Base-by-base conservation (phyloP, 2,113 vertebrate genomes). In the Indicator maculatus region DNA sequence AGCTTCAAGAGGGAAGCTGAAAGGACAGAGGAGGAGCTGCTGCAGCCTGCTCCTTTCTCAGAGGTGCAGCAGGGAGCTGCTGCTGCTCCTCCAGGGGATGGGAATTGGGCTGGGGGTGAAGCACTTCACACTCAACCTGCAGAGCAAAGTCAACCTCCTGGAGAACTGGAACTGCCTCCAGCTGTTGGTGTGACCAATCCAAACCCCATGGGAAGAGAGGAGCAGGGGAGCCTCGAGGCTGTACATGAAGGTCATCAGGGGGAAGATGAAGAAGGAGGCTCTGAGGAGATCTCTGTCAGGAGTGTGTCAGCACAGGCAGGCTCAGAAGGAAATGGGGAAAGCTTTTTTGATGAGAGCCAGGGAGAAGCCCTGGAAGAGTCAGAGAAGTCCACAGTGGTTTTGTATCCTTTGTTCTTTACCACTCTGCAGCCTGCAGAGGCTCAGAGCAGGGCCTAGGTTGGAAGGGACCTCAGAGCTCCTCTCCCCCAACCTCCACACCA, bases 371-470 rank as follows among this genome's bases (percentile, higher is more conserved):
- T 20, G 12, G 83, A 86, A 47, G 70, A 58, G 36, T 73, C 93
- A 11, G 88, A 84, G 31, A 63, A 83, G 12, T 82, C 97, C 41
- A 27, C 52, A 53, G 6, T 77, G 20, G 71, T 95, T 39, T 66
- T 93, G 99, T 99, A 99, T 99, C 99, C 99, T 99, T 98, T 33
- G 9, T 39, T 55, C 28, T n/a, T 45, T 47, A 64, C 30, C 7
- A 13, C 24, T 33, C 20, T 38, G 58, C 44, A 9, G 18, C 59
- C 36, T 36, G 36, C 2, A 2, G 23, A 65, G 50, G 23, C 50
- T 52, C 23, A 52, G 39, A 73, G 8, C 3, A 0, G 5, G 6
- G 31, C 19, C 26, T 6, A 52, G 50, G 12, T 52, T 24, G 50
- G 50, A 6, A 52, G 23, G 50, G 50, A 26, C 12, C 50, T 52